Conservation (phyloP, 2,797 vertebrate genomes). For the Dallia pectoralis region DNA sequence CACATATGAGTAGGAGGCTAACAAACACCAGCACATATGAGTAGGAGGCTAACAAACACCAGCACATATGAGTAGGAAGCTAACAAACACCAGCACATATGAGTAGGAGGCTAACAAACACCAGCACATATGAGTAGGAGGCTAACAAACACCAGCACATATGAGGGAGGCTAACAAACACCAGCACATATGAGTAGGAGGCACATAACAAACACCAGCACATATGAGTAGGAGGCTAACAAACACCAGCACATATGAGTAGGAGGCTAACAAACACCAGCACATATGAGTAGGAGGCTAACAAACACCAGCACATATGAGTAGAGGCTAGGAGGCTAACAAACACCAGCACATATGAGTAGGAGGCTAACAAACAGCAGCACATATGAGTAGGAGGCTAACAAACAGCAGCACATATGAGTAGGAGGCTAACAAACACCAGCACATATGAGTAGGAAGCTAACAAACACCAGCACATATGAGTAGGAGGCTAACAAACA, state of each 20-base stretch:
- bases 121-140: not conserved
- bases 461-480: not conserved
- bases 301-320: not conserved
- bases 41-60: too few relatives aligned
- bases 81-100: not conserved
- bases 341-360: not conserved
- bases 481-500: too few relatives aligned
- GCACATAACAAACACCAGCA: too few relatives aligned
- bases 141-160: not conserved
- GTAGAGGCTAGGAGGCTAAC: too few relatives aligned
- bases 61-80: not conserved
- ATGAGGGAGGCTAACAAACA: not conserved
- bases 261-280: too few relatives aligned
- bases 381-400: not conserved
- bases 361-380: too few relatives aligned
- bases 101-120: too few relatives aligned
- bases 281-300: not conserved
- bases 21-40: not conserved
- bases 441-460: not conserved
- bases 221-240: too few relatives aligned
- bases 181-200: too few relatives aligned
- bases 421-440: too few relatives aligned
- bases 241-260: not conserved
- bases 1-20: not conserved
- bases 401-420: not conserved